phyloP scores from a whole-genome alignment of 2,888 invertebrate species.

The Cinara cedri region DNA sequence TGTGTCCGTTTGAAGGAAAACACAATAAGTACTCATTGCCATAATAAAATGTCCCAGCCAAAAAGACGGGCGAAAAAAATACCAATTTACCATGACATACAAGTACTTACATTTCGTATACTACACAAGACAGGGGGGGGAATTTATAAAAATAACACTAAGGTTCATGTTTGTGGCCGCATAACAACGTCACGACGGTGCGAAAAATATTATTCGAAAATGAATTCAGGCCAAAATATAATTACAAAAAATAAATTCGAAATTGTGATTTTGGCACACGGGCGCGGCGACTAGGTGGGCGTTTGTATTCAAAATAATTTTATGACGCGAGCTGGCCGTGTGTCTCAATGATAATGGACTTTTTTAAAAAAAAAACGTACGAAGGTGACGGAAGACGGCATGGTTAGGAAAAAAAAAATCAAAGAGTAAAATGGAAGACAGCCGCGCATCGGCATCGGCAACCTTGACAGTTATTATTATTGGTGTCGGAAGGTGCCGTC shows the following conservation, averaged over 20 bases:
- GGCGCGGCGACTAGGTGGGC: no score
- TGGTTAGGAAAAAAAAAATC: not conserved
- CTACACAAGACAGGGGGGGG: not conserved
- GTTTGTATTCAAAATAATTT: not conserved
- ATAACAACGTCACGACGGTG: not conserved
- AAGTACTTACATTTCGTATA: not conserved
- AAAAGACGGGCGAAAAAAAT: not conserved
- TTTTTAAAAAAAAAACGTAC: not conserved
- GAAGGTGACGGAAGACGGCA: not conserved
- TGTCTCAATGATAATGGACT: not conserved
- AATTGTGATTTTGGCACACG: slow-evolving; percentile 20
- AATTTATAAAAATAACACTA: slow-evolving; percentile 30
- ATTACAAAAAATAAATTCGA: not conserved
- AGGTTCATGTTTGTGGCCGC: not conserved
- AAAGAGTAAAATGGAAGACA: not conserved
- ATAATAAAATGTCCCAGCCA: not conserved
- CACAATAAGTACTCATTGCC: slow-evolving; percentile 5
- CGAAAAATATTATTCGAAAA: slow-evolving; percentile 18
- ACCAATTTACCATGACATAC: not conserved
- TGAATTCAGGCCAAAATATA: slow-evolving; percentile 16
- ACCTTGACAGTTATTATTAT: slow-evolving; percentile 35
- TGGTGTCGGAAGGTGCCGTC: not conserved
- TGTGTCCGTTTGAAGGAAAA: not conserved
- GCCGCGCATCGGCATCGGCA: not conserved
- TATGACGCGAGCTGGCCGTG: not conserved